A percentile compares a stretch with the other conserved stretches of the same genome.
phyloP scores from a whole-genome alignment of 2,888 invertebrate species.

The Timema podura region DNA sequence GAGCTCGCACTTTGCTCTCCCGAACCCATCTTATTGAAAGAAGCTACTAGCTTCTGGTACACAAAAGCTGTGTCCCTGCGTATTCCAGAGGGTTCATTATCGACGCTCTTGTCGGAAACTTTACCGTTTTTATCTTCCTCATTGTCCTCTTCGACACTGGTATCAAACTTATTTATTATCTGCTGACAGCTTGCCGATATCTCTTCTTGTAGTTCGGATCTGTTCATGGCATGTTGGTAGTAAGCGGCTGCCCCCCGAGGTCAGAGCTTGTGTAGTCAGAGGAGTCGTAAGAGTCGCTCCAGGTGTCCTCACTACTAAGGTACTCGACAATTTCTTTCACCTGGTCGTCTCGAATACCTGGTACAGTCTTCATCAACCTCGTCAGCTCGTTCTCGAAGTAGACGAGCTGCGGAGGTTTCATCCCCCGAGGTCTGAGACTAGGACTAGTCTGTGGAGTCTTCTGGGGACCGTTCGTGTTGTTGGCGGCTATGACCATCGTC shows the following conservation, averaged over 20 bases:
- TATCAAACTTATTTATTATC: conserved; percentile 81
- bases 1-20: conserved; percentile 46
- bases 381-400: conserved; percentile 89
- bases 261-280: conserved; percentile 90
- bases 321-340: conserved; percentile 90
- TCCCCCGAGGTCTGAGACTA: conserved; percentile 53
- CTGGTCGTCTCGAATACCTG: conserved; percentile 85
- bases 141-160: conserved; percentile 32
- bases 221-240: conserved; percentile 46
- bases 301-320: conserved; percentile 86
- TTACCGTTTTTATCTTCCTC: conserved; percentile 66
- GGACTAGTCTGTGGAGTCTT: conserved; percentile 39
- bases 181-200: conserved; percentile 85
- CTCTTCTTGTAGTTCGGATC: conserved; percentile 63
- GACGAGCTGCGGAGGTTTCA: conserved; percentile 77
- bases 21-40: conserved; percentile 66
- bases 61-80: conserved; percentile 77
- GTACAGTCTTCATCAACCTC: conserved; percentile 87
- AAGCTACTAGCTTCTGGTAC: conserved; percentile 78
- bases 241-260: conserved; percentile 60
- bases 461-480: conserved; percentile 49
- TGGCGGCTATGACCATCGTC: conserved; percentile 72
- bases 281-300: conserved; percentile 91
- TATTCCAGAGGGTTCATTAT: conserved; percentile 35
- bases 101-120: conserved; percentile 49